Evolutionary conservation across 2,797 vertebrate genomes (phyloP), one percentile per base, ranked within the genome.

Genomic region (Poliocrania exsul): DNA sequence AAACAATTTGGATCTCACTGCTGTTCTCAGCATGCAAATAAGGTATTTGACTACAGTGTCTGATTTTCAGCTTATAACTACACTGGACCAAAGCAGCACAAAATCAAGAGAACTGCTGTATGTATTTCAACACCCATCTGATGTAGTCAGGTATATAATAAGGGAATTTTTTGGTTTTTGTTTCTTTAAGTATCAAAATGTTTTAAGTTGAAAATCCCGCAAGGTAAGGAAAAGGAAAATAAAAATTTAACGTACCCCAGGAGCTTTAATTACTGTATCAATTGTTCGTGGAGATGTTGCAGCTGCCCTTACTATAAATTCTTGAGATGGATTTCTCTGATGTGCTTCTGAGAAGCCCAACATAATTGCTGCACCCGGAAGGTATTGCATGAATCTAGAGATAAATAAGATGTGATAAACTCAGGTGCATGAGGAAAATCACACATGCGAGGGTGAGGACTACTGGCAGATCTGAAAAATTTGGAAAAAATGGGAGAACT

Each of bases 241-340:
- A 81, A 80, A 86, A 93, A 54, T 80, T 28, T 62, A 74, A 96
- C n/a, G 0, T 94, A 96, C 96, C 93, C 57, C 82, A 53, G 88
- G 88, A 61, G 81, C 77, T 97, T 97, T 98, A 97, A 98, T 75
- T 93, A 97, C 58, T 72, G 64, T 65, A 88, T 96, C 96, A 90
- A 97, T 82, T 91, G 95, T 96, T 83, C 85, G 31, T 90, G 96
- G 83, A 94, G 97, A 96, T 71, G 94, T 93, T 84, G 88, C 92
- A 88, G 95, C 91, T 58, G 86, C 87, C 88, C 94, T 92, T 56
- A 97, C 29, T 78, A 88, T 64, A 37, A 97, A 38, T 92, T 98
- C 96, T 50, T 40, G 95, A 56, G 96, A 79, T 72, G 96, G 92
- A 77, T 97, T 97, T 78, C 37, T 95, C 71, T 97, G 88, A 50